These are phyloP conservation scores for Podocnemis expansa DNA, from an alignment of 2,113 vertebrate species.

Conservation along the genomic window DNA sequence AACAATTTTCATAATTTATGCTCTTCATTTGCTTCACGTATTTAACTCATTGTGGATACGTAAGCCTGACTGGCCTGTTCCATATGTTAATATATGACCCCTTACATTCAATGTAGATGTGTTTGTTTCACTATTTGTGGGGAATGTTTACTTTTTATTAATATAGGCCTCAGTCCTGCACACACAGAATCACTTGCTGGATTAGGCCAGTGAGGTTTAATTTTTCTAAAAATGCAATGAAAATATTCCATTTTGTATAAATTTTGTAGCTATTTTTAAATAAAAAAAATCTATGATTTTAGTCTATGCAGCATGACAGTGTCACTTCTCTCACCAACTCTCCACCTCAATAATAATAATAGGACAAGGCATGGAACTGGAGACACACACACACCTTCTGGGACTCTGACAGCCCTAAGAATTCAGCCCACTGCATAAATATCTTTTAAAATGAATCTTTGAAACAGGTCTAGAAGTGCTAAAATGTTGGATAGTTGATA, in stretches of 20 bases:
- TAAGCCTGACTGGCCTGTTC: background rate
- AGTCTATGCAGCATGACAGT: background rate
- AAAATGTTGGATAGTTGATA: background rate
- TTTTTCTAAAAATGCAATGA: background rate
- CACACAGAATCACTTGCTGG: background rate
- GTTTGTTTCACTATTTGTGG: background rate
- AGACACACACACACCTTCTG: background rate
- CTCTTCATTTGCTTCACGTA: background rate
- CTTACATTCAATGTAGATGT: background rate
- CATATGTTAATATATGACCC: background rate
- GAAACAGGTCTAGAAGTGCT: background rate
- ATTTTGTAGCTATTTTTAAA: background rate
- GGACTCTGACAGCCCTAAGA: background rate
- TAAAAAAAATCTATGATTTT: background rate
- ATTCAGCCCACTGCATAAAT: background rate
- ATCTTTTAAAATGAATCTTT: background rate
- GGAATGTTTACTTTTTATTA: background rate
- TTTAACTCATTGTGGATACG: background rate
- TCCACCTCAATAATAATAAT: background rate
- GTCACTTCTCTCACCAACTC: background rate
- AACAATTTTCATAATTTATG: background rate
- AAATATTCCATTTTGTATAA: background rate
- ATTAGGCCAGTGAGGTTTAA: background rate
- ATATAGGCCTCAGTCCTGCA: background rate
- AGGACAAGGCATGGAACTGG: background rate